phyloP scores from a whole-genome alignment of 2,797 vertebrate genomes.

The Sebastes oblongus region DNA sequence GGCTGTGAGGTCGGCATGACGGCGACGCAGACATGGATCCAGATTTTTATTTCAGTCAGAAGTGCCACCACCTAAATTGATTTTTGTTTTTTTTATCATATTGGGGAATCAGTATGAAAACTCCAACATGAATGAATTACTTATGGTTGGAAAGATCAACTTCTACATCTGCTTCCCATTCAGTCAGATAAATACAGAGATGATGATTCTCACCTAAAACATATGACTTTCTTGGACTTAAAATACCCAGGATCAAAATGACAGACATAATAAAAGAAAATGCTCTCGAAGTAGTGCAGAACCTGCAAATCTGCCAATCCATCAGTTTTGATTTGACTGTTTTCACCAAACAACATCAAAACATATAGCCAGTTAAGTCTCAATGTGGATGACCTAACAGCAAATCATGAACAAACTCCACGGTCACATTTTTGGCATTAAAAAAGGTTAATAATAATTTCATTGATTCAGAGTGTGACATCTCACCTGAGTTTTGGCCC shows the following conservation, averaged over 20 bases:
- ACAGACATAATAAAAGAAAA: not conserved
- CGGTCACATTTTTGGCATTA: not conserved
- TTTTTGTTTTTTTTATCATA: not conserved
- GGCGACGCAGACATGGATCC: not conserved
- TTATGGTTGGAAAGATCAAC: not conserved
- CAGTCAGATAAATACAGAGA: not conserved
- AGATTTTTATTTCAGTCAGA: slow-evolving; percentile 4
- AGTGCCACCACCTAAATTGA: not conserved
- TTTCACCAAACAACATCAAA: not conserved
- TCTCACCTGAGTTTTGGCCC: slow-evolving; percentile 88
- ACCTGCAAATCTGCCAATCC: not conserved
- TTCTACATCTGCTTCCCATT: slow-evolving; percentile 12
- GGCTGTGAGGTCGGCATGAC: not conserved
- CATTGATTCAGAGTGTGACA: not conserved
- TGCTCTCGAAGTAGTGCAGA: not conserved
- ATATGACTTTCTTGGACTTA: not conserved
- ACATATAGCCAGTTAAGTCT: not conserved
- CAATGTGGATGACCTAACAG: not conserved
- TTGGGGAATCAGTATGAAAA: not conserved
- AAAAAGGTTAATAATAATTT: not conserved
- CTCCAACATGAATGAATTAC: not conserved
- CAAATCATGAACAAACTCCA: not conserved
- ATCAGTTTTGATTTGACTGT: not conserved
- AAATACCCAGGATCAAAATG: not conserved
- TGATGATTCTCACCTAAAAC: not conserved